phyloP scores from a whole-genome alignment of 2,797 vertebrate species.

The Pseudochirops cupreus region DNA sequence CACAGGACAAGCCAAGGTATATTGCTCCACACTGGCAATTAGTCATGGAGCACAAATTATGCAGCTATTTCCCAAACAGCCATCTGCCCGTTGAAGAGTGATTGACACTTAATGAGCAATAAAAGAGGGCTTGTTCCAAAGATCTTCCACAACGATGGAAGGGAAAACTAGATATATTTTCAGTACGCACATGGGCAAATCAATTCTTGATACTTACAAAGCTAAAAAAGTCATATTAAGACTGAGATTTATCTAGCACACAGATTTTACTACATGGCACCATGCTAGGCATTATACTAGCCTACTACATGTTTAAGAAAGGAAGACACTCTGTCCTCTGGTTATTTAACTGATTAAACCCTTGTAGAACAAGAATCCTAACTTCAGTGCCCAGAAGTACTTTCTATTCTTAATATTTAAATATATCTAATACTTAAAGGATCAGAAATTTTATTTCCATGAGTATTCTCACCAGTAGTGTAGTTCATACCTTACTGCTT shows the following conservation, averaged over 20 bases:
- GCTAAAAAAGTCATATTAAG: constrained; percentile 1
- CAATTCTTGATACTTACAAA: not conserved
- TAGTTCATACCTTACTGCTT: not conserved
- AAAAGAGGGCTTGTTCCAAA: not conserved
- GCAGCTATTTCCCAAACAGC: not conserved
- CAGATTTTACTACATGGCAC: not conserved
- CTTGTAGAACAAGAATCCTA: not conserved
- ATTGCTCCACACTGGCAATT: not conserved
- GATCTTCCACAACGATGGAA: not conserved
- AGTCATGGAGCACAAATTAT: not conserved
- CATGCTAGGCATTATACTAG: not conserved
- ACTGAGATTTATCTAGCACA: not conserved
- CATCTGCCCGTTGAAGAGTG: constrained; percentile 8
- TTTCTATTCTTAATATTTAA: not conserved
- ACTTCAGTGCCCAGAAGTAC: not conserved
- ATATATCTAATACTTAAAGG: not conserved
- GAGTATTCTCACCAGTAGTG: not conserved
- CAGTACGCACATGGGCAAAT: not conserved
- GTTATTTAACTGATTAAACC: not conserved
- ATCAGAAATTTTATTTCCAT: not conserved
- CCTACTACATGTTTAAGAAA: not conserved
- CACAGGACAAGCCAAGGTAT: not conserved
- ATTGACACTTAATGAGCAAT: not conserved
- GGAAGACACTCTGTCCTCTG: not conserved
- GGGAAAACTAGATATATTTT: not conserved